Evolutionary conservation across 2,888 invertebrate species (phyloP).

Genomic region (Dusona sp.): DNA sequence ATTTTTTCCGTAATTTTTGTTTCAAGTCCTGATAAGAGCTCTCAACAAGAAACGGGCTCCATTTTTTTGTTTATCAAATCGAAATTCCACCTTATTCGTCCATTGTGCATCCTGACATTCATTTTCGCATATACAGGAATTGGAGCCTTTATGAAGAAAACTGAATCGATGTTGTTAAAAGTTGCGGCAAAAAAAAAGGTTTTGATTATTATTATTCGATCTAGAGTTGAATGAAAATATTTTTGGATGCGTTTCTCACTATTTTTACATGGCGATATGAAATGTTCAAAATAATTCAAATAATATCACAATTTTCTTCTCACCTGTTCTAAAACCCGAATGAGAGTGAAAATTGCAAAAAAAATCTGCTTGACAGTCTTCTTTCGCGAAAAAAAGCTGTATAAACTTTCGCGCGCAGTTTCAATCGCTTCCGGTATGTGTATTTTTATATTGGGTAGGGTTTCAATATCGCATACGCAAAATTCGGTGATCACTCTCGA

Average conservation of each 20-base stretch:
- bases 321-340: neutral
- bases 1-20: constrained; percentile 69
- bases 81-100: no score
- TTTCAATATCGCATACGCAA: constrained; percentile 13
- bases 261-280: neutral
- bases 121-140: no score
- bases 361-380: neutral
- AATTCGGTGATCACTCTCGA: constrained; percentile 36
- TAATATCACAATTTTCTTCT: neutral
- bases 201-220: no score
- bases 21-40: constrained; percentile 6
- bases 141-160: no score
- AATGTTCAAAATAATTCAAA: neutral
- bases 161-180: no score
- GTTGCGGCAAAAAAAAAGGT: no score
- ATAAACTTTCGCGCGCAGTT: neutral
- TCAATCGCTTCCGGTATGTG: neutral
- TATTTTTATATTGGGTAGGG: constrained; percentile 7
- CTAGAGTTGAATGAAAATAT: no score
- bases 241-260: neutral
- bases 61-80: no score
- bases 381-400: neutral
- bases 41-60: neutral
- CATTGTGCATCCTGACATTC: no score
- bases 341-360: neutral